A percentile compares a stretch with the other conserved stretches of the same genome.
These are phyloP conservation scores for Amphipoea oculea DNA, from an alignment of 2,888 invertebrate species.

Conservation along the genomic window DNA sequence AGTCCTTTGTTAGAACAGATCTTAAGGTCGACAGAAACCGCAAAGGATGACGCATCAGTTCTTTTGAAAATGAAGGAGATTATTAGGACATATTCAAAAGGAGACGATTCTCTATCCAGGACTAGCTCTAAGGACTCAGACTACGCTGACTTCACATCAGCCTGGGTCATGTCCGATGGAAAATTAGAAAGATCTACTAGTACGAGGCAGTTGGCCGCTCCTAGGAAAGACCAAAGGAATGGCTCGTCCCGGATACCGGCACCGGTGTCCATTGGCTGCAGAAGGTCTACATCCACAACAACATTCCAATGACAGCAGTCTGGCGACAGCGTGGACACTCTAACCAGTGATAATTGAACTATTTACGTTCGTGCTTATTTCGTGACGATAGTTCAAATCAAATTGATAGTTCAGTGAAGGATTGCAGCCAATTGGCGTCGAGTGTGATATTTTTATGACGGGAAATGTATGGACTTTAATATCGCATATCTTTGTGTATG, in stretches of 20 bases:
- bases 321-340: slow-evolving; percentile 68
- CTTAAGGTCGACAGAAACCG: slow-evolving; percentile 92
- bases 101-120: slow-evolving; percentile 86
- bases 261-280: slow-evolving; percentile 85
- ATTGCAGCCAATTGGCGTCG: slow-evolving; percentile 54
- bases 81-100: slow-evolving; percentile 86
- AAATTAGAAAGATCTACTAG: slow-evolving; percentile 91
- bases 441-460: slow-evolving; percentile 51
- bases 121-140: slow-evolving; percentile 90
- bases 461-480: slow-evolving; percentile 45
- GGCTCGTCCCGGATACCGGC: slow-evolving; percentile 87
- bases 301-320: slow-evolving; percentile 86
- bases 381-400: slow-evolving; percentile 46
- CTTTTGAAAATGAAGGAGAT: slow-evolving; percentile 94
- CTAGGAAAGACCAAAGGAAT: slow-evolving; percentile 85
- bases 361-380: slow-evolving; percentile 52
- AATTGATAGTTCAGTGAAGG: slow-evolving; percentile 52
- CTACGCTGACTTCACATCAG: slow-evolving; percentile 93
- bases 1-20: slow-evolving; percentile 93
- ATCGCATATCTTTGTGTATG: slow-evolving; percentile 56
- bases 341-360: slow-evolving; percentile 63
- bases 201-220: slow-evolving; percentile 87
- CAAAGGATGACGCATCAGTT: slow-evolving; percentile 93
- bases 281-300: slow-evolving; percentile 86
- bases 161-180: slow-evolving; percentile 94